Evolutionary conservation across 2,888 invertebrate genomes (phyloP), one percentile per base, ranked within the genome.

Genomic region (Ophraella communa): DNA sequence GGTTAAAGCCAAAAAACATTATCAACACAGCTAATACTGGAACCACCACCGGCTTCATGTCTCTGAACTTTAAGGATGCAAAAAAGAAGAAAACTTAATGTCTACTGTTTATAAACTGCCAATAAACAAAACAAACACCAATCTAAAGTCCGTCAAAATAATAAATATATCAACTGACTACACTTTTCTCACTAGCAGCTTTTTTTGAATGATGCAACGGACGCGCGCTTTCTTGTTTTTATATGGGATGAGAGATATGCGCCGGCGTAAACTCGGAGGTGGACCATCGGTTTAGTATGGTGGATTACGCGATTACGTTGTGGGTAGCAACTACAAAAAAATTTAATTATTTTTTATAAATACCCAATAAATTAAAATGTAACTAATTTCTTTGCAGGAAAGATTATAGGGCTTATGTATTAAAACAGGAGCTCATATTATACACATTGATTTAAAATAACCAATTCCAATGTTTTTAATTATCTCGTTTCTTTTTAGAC

Each of bases 191-290:
- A 65, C 65, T 63, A 59, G 60, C 66, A 52, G 61, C 60, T 69
- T 72, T 68, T n/a, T 72, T 72, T 70, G 72, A 72, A 72, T 72
- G 72, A 60, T 63, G 60, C 54, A 59, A 64, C 62, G 21, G 51
- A 49, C 64, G 52, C 62, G 64, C 62, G 60, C 49, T 57, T 64
- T 59, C 59, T 54, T 51, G 59, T 57, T 61, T 61, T 68, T 68
- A 68, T 59, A 33, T n/a, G 3, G 35, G 52, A n/a, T n/a, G n/a
- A 55, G 64, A 55, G 53, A 65, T 57, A 44, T 44, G 52, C 39
- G 52, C 58, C 51, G 39, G 64, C 58, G 64, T 56, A 61, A 23
- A 49, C 63, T 58, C 59, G 20, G 45, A 39, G 39, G 39, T 52
- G 24, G 44, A 11, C 44, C 55, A 39, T 39, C 11, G 27, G 18